Conservation (phyloP, 2,888 invertebrate genomes). For the Lasioglossum oenotherae region DNA sequence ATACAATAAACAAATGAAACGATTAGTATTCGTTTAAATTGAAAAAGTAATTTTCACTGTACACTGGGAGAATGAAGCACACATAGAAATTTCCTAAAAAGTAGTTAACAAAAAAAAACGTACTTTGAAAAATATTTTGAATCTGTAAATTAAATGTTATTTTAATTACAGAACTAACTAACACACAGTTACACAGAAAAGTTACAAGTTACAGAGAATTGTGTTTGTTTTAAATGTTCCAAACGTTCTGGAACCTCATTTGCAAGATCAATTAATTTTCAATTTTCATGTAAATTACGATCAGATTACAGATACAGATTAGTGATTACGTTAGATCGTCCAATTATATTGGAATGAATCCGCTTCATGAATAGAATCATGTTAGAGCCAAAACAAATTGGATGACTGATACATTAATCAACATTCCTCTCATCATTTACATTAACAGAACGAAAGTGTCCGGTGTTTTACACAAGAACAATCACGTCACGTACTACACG, state of each 20-base stretch:
- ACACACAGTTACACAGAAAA: neutral
- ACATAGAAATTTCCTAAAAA: too few species aligned
- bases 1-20: too few species aligned
- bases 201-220: neutral
- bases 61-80: too few species aligned
- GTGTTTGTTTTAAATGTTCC: neutral
- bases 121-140: neutral
- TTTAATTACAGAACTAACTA: neutral
- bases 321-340: neutral
- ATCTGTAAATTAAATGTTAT: neutral
- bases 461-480: neutral
- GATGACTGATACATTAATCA: neutral
- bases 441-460: conserved; percentile 1
- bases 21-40: too few species aligned
- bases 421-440: neutral
- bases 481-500: neutral
- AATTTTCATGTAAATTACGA: neutral
- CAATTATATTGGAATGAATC: neutral
- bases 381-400: neutral
- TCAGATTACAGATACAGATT: neutral
- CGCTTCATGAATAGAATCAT: neutral
- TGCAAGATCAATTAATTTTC: neutral
- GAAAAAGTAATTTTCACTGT: too few species aligned
- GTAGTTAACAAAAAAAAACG: too few species aligned
- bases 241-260: neutral